Percentiles rank a stretch among this genome's conserved stretches.
phyloP scores from a whole-genome alignment of 2,797 vertebrate genomes.

The Gallinago nigripennis region DNA sequence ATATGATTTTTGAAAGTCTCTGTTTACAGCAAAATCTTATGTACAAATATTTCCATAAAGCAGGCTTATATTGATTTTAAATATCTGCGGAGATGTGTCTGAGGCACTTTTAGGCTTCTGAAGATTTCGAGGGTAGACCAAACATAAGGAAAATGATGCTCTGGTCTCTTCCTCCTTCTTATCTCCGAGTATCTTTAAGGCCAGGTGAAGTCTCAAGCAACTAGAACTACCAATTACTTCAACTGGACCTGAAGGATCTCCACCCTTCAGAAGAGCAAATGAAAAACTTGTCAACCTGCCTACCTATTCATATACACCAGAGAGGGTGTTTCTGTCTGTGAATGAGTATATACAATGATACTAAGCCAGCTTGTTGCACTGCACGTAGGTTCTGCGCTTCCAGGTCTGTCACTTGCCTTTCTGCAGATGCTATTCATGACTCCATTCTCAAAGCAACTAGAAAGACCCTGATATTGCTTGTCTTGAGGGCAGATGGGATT shows the following conservation, averaged over 20 bases:
- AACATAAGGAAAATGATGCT: neutral
- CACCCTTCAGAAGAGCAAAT: neutral
- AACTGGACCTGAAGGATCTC: neutral
- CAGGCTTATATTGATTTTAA: neutral
- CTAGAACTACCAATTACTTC: neutral
- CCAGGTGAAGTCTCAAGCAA: neutral
- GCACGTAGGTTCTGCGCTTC: neutral
- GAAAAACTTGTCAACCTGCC: neutral
- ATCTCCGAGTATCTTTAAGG: neutral
- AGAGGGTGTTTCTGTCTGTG: neutral
- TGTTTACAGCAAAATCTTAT: neutral
- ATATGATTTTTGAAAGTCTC: neutral
- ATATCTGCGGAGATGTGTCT: accelerated
- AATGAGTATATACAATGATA: neutral
- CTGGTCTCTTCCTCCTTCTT: neutral
- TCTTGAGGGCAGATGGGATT: neutral
- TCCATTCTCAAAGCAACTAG: neutral
- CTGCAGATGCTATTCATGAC: neutral
- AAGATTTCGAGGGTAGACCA: neutral
- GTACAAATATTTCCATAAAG: neutral
- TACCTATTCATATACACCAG: too few species aligned
- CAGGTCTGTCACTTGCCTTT: neutral
- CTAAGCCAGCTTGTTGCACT: neutral
- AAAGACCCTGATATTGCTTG: neutral
- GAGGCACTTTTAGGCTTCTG: neutral